Conservation (phyloP, 2,797 vertebrate species). For the Artibeus lituratus region DNA sequence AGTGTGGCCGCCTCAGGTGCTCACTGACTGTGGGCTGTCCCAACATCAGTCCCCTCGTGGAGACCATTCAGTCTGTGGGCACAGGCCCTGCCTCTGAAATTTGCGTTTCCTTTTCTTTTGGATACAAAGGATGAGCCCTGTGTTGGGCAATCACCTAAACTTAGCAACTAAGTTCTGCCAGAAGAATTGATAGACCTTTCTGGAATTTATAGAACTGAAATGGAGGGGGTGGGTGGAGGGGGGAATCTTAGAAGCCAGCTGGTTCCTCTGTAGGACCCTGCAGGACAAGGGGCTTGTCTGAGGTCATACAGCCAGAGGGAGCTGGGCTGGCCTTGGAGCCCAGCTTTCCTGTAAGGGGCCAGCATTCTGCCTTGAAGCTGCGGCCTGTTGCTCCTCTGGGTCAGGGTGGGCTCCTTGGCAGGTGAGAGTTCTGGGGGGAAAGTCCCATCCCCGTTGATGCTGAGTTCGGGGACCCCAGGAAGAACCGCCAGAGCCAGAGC, state of each 20-base stretch:
- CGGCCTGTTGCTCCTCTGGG: not conserved
- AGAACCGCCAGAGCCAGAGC: not conserved
- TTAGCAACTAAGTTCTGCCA: conserved; percentile 51
- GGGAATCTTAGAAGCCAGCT: not conserved
- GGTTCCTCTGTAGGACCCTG: not conserved
- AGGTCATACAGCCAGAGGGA: not conserved
- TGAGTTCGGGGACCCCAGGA: not conserved
- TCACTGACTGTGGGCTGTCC: not conserved
- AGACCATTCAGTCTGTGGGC: not conserved
- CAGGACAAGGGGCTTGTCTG: not conserved
- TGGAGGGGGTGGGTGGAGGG: not conserved
- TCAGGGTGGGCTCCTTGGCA: not conserved
- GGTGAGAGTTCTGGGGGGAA: too few relatives aligned
- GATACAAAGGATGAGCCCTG: conserved; percentile 22
- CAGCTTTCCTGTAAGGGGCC: not conserved
- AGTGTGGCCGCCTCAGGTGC: fast-evolving
- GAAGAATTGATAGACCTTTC: conserved; percentile 43
- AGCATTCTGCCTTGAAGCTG: not conserved
- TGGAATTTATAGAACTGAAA: conserved; percentile 4
- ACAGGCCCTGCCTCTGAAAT: not conserved
- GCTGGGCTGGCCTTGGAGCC: not conserved
- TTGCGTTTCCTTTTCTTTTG: conserved; percentile 4
- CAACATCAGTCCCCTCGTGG: not conserved
- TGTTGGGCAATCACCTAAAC: conserved; percentile 26
- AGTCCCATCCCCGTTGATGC: not conserved